Percentiles rank a stretch among this genome's conserved stretches.
phyloP scores from a whole-genome alignment of 2,113 vertebrate species.

The Gallinago undulata region DNA sequence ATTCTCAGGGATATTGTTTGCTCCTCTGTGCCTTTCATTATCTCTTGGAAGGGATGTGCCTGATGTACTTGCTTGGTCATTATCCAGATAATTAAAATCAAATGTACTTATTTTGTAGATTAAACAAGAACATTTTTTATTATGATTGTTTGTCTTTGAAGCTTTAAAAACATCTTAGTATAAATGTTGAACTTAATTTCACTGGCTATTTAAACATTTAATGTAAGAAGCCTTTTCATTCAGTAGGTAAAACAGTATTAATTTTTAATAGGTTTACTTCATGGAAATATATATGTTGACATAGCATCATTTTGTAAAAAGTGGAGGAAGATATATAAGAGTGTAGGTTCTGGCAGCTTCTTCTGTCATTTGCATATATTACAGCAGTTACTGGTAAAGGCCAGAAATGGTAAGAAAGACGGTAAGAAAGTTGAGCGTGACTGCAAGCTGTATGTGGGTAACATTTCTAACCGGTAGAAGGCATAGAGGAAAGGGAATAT shows the following conservation, averaged over 20 bases:
- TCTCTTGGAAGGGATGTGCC: slow-evolving; percentile 76
- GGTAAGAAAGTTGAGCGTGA: accelerated
- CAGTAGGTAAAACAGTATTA: slow-evolving; percentile 24
- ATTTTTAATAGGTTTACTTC: slow-evolving; percentile 57
- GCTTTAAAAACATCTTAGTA: slow-evolving; percentile 68
- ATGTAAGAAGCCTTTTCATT: slow-evolving; percentile 51
- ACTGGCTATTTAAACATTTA: slow-evolving; percentile 67
- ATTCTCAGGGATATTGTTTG: slow-evolving; percentile 75
- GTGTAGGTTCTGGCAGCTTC: not conserved
- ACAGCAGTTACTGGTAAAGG: not conserved
- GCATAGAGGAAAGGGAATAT: not conserved
- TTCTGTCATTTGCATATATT: not conserved
- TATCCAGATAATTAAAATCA: slow-evolving; percentile 82
- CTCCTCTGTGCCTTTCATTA: slow-evolving; percentile 77
- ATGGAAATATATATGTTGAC: slow-evolving; percentile 7
- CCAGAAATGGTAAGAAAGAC: not conserved
- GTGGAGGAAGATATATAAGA: not conserved
- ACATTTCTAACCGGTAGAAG: not conserved
- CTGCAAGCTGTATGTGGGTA: not conserved
- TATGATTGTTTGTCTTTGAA: slow-evolving; percentile 74
- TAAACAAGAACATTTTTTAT: slow-evolving; percentile 77
- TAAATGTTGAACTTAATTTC: slow-evolving; percentile 65
- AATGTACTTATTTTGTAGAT: slow-evolving; percentile 81
- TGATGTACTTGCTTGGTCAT: slow-evolving; percentile 75
- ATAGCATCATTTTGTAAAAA: not conserved